A percentile compares a stretch with the other conserved stretches of the same genome.
Evolutionary conservation across 2,888 invertebrate species (phyloP).

Genomic region (Sinotaia quadrata): DNA sequence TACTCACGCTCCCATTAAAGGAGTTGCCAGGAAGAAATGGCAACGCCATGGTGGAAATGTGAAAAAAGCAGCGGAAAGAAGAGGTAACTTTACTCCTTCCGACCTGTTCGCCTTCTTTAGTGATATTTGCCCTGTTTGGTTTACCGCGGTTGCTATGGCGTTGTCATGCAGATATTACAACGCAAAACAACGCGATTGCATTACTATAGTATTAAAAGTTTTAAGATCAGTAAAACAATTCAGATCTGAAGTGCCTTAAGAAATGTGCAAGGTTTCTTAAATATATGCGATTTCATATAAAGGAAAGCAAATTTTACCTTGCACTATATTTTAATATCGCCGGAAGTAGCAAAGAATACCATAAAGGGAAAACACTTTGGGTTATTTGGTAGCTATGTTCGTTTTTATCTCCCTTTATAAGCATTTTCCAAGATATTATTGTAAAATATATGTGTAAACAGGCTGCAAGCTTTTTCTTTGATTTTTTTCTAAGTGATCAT

Average conservation of each 20-base stretch:
- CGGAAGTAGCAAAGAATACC: not conserved
- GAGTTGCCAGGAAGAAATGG: conserved; percentile 71
- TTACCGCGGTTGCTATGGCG: conserved; percentile 38
- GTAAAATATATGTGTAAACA: too few relatives aligned
- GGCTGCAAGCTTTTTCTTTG: too few relatives aligned
- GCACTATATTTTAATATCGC: not conserved
- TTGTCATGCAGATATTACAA: conserved; percentile 24
- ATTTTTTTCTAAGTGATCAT: too few relatives aligned
- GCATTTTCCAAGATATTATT: too few relatives aligned
- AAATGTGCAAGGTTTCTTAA: too few relatives aligned
- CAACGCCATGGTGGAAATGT: conserved; percentile 64
- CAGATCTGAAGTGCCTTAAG: too few relatives aligned
- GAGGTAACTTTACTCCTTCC: not conserved
- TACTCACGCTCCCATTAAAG: conserved; percentile 66
- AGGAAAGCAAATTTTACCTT: too few relatives aligned
- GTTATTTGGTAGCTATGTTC: not conserved
- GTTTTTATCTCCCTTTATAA: not conserved
- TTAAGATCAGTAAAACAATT: too few relatives aligned
- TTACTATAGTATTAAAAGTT: too few relatives aligned
- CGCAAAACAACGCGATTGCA: too few relatives aligned
- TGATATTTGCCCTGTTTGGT: conserved; percentile 27
- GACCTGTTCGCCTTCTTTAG: not conserved
- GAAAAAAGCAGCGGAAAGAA: not conserved
- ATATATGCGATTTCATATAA: too few relatives aligned
- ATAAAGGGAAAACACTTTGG: not conserved